Conservation (phyloP, 2,797 vertebrate species). For the Buphagus erythrorhynchus region DNA sequence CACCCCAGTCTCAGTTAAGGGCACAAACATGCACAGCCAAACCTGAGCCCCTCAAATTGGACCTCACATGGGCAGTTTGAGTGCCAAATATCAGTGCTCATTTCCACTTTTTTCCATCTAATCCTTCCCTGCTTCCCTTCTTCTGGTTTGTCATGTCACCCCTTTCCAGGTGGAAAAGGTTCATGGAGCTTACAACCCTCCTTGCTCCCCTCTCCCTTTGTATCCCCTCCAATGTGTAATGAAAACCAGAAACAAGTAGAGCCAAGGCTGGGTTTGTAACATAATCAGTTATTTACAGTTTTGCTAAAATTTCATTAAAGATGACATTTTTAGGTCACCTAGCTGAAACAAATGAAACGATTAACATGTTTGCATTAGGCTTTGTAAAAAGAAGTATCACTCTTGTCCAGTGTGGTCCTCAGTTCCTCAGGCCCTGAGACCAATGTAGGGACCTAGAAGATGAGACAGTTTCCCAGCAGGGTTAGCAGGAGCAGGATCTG, state of each 20-base stretch:
- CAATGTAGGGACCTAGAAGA: background rate
- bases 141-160: background rate
- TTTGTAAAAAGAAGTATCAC: background rate
- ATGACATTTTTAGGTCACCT: slow-evolving; percentile 48
- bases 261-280: background rate
- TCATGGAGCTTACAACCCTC: background rate
- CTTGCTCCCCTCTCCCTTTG: background rate
- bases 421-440: background rate
- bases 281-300: slow-evolving; percentile 48
- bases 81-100: background rate
- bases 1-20: background rate
- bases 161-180: background rate
- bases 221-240: background rate
- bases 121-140: background rate
- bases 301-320: background rate
- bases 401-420: background rate
- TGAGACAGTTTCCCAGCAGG: background rate
- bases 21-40: background rate
- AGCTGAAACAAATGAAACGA: background rate
- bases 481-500: background rate
- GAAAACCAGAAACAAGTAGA: background rate
- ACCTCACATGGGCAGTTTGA: background rate
- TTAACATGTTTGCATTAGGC: background rate
- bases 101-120: background rate
- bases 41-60: background rate